Evolutionary conservation across 2,113 vertebrate genomes (phyloP).

Genomic region (Cynopterus brachyotis): DNA sequence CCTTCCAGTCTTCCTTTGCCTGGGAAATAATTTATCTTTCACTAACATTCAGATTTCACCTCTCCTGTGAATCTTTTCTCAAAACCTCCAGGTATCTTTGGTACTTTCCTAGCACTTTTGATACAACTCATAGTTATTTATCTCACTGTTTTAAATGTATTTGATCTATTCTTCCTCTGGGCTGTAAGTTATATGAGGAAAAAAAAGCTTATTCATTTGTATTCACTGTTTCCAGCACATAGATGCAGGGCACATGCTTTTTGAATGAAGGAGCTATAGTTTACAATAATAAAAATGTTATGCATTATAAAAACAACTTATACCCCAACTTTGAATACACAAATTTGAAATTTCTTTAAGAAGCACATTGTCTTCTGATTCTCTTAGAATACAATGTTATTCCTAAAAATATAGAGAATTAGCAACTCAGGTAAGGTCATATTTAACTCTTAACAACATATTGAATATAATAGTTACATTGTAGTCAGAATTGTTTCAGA

Average conservation of each 20-base stretch:
- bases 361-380: neutral
- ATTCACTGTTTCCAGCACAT: neutral
- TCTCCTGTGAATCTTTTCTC: constrained; percentile 15
- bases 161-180: neutral
- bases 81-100: neutral
- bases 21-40: constrained; percentile 10
- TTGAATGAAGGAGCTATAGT: neutral
- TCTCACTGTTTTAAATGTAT: neutral
- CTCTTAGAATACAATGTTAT: neutral
- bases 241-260: neutral
- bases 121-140: constrained; percentile 26
- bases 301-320: neutral
- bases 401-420: constrained; percentile 16
- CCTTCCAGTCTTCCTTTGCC: neutral
- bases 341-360: constrained; percentile 23
- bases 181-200: neutral
- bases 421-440: neutral
- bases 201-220: neutral
- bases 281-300: constrained; percentile 36
- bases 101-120: neutral
- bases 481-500: constrained; percentile 27
- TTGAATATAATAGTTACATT: neutral
- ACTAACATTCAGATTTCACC: constrained; percentile 7
- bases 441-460: neutral
- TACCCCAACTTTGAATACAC: neutral